Conservation (phyloP, 2,113 vertebrate species). For the Catagonus wagneri region DNA sequence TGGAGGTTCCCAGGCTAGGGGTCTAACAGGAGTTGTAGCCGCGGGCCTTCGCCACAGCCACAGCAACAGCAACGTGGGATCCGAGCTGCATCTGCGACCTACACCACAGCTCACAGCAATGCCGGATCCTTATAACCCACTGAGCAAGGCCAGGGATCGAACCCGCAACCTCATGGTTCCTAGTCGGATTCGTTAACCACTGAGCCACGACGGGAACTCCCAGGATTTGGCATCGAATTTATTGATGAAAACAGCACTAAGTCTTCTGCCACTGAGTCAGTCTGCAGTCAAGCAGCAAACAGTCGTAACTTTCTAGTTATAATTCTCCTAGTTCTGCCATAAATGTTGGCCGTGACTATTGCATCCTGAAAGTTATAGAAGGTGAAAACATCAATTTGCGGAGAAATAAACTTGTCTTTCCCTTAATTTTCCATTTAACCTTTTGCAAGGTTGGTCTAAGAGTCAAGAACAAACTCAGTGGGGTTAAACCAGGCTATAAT, state of each 20-base stretch:
- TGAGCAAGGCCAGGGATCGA: no score
- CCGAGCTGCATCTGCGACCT: no score
- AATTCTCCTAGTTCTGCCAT: background rate
- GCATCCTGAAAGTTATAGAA: background rate
- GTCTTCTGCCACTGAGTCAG: background rate
- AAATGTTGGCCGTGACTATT: background rate
- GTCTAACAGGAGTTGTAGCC: no score
- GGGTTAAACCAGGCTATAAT: constrained; percentile 49
- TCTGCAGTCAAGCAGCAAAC: background rate
- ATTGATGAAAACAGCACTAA: background rate
- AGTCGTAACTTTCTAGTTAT: background rate
- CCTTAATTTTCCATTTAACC: constrained; percentile 67
- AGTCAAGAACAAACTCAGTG: constrained; percentile 19
- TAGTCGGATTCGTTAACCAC: no score
- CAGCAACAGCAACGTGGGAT: no score
- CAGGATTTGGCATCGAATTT: background rate
- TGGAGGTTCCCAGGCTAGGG: no score
- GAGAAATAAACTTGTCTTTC: background rate
- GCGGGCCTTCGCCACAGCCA: no score
- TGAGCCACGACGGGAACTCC: no score
- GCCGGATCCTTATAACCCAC: no score
- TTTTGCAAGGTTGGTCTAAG: constrained; percentile 18
- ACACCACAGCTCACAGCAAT: no score
- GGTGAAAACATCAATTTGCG: background rate
- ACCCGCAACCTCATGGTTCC: no score